Evolutionary conservation across 2,888 invertebrate genomes (phyloP).

Genomic region (Coenonympha glycerion): DNA sequence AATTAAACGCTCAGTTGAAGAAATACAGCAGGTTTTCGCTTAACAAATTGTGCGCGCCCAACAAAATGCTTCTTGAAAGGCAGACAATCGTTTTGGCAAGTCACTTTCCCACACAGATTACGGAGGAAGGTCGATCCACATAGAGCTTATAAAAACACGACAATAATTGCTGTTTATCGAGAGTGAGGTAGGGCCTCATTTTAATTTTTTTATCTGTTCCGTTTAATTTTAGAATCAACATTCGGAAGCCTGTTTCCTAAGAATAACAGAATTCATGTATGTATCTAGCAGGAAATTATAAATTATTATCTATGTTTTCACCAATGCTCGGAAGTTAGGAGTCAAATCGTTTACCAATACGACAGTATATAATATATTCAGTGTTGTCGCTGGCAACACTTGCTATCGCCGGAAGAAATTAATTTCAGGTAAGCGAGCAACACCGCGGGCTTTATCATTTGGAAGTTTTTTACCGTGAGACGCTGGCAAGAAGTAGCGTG

Average conservation of each 20-base stretch:
- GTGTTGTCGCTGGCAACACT: slow-evolving; percentile 17
- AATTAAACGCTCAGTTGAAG: background rate
- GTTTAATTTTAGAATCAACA: slow-evolving; percentile 22
- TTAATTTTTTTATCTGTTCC: slow-evolving; percentile 14
- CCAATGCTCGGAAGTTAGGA: no score
- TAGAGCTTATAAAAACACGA: slow-evolving; percentile 31
- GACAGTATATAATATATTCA: slow-evolving; percentile 2
- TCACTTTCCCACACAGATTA: slow-evolving; percentile 52
- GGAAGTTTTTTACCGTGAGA: slow-evolving; percentile 57
- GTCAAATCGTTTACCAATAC: slow-evolving; percentile 15
- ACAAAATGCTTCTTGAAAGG: slow-evolving; percentile 26
- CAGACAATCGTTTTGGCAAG: slow-evolving; percentile 40
- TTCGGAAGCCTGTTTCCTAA: slow-evolving; percentile 6
- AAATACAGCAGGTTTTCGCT: background rate
- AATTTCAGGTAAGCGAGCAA: slow-evolving; percentile 32
- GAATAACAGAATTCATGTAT: slow-evolving; percentile 18
- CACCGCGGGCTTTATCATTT: slow-evolving; percentile 41
- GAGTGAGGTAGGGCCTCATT: slow-evolving; percentile 1
- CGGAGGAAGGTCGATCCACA: slow-evolving; percentile 29
- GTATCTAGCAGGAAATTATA: slow-evolving; percentile 26
- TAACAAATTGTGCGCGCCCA: background rate
- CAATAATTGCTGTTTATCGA: slow-evolving; percentile 21
- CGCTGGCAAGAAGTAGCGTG: slow-evolving; percentile 40
- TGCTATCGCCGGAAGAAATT: slow-evolving; percentile 32
- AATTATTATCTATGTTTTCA: slow-evolving; percentile 28